Conservation (phyloP, 2,113 vertebrate genomes). For the Shinisaurus crocodilurus region DNA sequence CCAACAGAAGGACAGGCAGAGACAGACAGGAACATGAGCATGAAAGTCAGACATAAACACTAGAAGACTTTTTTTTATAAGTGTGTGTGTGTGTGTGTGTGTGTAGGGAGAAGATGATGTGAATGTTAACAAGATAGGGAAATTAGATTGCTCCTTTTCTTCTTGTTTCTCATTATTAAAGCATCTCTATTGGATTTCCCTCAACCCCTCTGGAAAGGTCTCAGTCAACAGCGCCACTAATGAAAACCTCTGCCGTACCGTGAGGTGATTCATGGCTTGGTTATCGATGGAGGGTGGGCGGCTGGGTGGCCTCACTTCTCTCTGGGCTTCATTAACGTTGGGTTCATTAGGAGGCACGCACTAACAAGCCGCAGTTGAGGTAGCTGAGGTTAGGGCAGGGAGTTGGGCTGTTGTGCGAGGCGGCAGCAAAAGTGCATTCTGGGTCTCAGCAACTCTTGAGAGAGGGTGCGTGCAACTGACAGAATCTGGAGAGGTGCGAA, state of each 20-base stretch:
- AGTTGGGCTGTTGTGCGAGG: not conserved
- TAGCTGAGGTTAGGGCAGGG: not conserved
- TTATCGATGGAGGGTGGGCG: constrained; percentile 22
- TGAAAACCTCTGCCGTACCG: not conserved
- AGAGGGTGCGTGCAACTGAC: too few relatives aligned
- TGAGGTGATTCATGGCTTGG: not conserved
- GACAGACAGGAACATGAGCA: not conserved
- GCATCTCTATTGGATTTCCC: not conserved
- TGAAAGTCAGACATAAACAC: not conserved
- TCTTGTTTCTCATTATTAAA: constrained; percentile 4
- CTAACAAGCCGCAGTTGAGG: not conserved
- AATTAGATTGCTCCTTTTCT: not conserved
- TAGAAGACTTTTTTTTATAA: not conserved
- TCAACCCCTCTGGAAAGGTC: constrained; percentile 23
- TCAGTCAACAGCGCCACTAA: constrained; percentile 3
- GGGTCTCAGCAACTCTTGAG: not conserved
- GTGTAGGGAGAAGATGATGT: not conserved
- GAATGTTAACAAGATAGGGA: not conserved
- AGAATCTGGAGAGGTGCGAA: too few relatives aligned
- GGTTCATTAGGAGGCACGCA: not conserved
- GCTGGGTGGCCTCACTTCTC: not conserved
- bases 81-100: not conserved
- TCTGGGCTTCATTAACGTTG: not conserved
- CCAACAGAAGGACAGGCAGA: not conserved
- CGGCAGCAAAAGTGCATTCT: not conserved